phyloP scores from a whole-genome alignment of 2,797 vertebrate species.

The Paguma larvata region DNA sequence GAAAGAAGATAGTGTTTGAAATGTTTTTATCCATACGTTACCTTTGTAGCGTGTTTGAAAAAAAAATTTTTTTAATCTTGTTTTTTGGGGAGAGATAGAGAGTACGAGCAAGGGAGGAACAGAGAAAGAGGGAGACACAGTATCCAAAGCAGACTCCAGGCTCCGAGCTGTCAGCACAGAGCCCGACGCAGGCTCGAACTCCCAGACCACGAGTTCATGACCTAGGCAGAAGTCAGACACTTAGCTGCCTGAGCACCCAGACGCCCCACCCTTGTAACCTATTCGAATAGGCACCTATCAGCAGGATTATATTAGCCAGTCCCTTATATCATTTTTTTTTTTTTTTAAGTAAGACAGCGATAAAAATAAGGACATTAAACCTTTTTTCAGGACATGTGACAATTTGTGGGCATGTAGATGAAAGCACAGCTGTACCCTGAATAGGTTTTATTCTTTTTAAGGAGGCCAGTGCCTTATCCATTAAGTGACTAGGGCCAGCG shows the following conservation, averaged over 20 bases:
- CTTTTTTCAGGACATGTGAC: not conserved
- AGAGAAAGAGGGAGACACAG: too few relatives aligned
- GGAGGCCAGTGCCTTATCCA: slow-evolving; percentile 83
- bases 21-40: not conserved
- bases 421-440: not conserved
- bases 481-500: not conserved
- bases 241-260: too few relatives aligned
- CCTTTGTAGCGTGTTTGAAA: not conserved
- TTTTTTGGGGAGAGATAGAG: too few relatives aligned
- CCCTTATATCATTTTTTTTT: not conserved
- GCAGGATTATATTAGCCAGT: not conserved
- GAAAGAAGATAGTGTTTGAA: not conserved
- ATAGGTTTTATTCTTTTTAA: slow-evolving; percentile 41
- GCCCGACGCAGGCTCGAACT: too few relatives aligned
- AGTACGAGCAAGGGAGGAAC: too few relatives aligned
- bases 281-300: not conserved
- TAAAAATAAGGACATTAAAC: not conserved
- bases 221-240: too few relatives aligned
- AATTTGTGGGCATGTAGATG: not conserved
- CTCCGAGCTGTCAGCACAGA: too few relatives aligned
- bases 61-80: too few relatives aligned
- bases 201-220: too few relatives aligned
- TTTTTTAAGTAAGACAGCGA: not conserved
- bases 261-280: not conserved
- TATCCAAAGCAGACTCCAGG: too few relatives aligned